Evolutionary conservation across 1,140 invertebrate species (phyloP), one percentile per base, ranked within the genome.

Genomic region (Pissodes strobi): DNA sequence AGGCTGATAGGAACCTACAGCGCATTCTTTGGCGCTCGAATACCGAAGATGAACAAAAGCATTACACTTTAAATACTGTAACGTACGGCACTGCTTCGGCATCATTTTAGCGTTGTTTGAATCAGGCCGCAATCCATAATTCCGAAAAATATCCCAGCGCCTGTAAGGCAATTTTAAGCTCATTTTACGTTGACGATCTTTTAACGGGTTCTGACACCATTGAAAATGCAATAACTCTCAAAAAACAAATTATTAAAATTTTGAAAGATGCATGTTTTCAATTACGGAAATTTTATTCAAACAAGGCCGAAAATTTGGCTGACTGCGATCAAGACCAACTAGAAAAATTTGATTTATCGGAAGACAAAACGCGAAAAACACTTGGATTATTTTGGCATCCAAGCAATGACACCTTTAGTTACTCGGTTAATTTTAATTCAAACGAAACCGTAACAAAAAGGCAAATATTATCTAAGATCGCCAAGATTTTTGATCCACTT

Each of bases 141-240:
- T 51, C 64, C 70, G 58, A 64, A 30, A 19, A 3, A 0, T 76
- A 64, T 72, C 72, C 78, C 23, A n/a, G 38, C 10, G 73, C 68
- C 27, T 52, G 68, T n/a, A 58, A 70, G 61, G 61, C 68, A 19
- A 69, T 78, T 4, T 6, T 46, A 37, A 56, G 61, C 15, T 74
- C 79, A 68, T 80, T 79, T 66, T 83, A 82, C 65, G 75, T 82
- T 1, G 80, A 83, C 49, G 79, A 83, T 64, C 22, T 79, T 1
- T 48, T 81, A 10, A 69, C 73, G n/a, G 79, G 79, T 25, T 72
- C 69, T 9, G 60, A 75, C 59, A 49, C 25, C 12, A 18, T 68
- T 6, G 64, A 74, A 58, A 41, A 70, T 21, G 68, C 68, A 6
- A 57, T 69, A 53, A 23, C 39, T 38, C 19, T 74, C 2, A 45